phyloP scores from a whole-genome alignment of 2,113 vertebrate genomes.

The Hemibates koningsi region DNA sequence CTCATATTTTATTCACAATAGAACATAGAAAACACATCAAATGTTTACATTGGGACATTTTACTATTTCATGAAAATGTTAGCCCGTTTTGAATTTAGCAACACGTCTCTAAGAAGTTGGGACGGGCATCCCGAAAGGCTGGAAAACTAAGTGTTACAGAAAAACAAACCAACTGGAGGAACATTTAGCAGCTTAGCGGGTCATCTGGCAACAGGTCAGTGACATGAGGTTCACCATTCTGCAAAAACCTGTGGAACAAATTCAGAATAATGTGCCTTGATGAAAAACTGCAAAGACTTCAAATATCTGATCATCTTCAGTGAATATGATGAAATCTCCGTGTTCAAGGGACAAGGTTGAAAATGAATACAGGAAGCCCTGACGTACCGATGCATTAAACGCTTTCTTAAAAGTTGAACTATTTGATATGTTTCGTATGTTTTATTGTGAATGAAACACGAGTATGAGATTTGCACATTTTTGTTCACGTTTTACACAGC shows the following conservation, averaged over 20 bases:
- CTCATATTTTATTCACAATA: not conserved
- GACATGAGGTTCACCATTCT: not conserved
- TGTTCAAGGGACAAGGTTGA: not conserved
- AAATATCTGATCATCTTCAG: not conserved
- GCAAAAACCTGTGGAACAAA: not conserved
- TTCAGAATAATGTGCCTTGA: not conserved
- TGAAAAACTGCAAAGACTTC: not conserved
- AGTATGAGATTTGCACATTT: not conserved
- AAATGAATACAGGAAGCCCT: not conserved
- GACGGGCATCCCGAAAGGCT: accelerated
- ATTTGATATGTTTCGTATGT: not conserved
- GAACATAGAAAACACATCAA: not conserved
- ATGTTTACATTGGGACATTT: not conserved
- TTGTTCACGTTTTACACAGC: not conserved
- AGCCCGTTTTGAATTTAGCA: not conserved
- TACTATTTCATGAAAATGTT: not conserved
- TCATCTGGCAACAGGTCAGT: not conserved
- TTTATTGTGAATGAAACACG: not conserved
- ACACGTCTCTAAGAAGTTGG: not conserved
- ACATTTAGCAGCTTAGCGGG: not conserved
- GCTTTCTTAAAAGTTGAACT: not conserved
- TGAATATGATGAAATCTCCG: not conserved
- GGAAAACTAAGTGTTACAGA: not conserved
- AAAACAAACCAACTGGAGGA: not conserved
- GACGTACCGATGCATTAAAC: not conserved